A percentile compares a stretch with the other conserved stretches of the same genome.
Conservation (phyloP, 2,888 invertebrate genomes). For the Caenorhabditis uteleia region DNA sequence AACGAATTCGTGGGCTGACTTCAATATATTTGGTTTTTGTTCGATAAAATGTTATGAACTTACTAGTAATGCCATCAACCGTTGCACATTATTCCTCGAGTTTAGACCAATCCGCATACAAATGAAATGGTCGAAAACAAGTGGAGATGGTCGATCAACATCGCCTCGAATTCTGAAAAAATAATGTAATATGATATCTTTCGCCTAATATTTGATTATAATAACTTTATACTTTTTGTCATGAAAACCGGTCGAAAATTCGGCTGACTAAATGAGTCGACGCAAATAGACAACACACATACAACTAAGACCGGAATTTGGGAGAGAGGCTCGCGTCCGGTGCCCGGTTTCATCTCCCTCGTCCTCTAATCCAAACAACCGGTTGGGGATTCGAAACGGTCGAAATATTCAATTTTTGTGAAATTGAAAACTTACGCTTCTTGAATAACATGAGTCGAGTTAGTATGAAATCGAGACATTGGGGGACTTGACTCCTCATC, state of each 20-base stretch:
- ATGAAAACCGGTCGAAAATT: too few relatives aligned
- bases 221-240: too few relatives aligned
- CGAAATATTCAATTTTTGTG: too few relatives aligned
- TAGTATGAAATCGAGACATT: background rate
- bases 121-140: slow-evolving; percentile 51
- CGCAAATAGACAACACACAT: too few relatives aligned
- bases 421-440: slow-evolving; percentile 25
- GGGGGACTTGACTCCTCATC: slow-evolving; percentile 14
- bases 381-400: too few relatives aligned
- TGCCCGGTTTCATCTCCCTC: too few relatives aligned
- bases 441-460: slow-evolving; percentile 1
- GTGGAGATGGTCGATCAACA: slow-evolving; percentile 26
- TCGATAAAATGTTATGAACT: background rate
- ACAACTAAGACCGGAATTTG: too few relatives aligned
- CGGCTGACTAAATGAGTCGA: too few relatives aligned
- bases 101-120: slow-evolving; percentile 50
- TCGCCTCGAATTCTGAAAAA: slow-evolving; percentile 1
- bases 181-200: too few relatives aligned
- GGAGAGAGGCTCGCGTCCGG: too few relatives aligned
- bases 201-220: too few relatives aligned
- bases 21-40: slow-evolving; percentile 9
- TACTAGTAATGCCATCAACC: slow-evolving; percentile 49
- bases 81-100: slow-evolving; percentile 48
- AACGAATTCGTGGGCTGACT: slow-evolving; percentile 49
- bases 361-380: too few relatives aligned